Percentiles rank a stretch among this genome's conserved stretches.
Evolutionary conservation across 2,888 invertebrate genomes (phyloP).

Genomic region (Chaetogeoica ovagalla): DNA sequence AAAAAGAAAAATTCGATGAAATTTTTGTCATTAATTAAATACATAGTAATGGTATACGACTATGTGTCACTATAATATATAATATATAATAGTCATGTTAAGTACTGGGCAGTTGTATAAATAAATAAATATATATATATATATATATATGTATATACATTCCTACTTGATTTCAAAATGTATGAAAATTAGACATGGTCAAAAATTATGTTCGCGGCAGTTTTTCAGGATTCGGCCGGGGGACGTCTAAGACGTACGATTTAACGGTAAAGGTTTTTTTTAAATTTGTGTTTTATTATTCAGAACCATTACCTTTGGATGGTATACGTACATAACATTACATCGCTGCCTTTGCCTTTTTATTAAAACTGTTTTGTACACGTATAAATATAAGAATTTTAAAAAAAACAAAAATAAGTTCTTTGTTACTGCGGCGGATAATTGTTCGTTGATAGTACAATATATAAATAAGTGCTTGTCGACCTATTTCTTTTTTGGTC

Average conservation of each 20-base stretch:
- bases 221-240: conserved; percentile 12
- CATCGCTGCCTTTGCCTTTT: neutral
- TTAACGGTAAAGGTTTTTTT: conserved; percentile 21
- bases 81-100: conserved; percentile 5
- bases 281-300: conserved; percentile 16
- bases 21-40: conserved; percentile 28
- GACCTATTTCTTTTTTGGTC: conserved; percentile 35
- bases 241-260: neutral
- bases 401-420: conserved; percentile 16
- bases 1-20: conserved; percentile 40
- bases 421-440: neutral
- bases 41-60: neutral
- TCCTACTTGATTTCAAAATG: conserved; percentile 8
- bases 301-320: conserved; percentile 11
- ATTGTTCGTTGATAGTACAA: conserved; percentile 13
- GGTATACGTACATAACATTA: neutral
- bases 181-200: neutral
- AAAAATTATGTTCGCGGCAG: conserved; percentile 18
- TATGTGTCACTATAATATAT: neutral
- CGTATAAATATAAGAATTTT: neutral
- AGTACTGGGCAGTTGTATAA: conserved; percentile 24
- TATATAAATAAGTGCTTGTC: conserved; percentile 28
- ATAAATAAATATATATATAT: neutral
- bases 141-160: neutral
- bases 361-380: conserved; percentile 19